Evolutionary conservation across 2,113 vertebrate genomes (phyloP).

Genomic region (Macquaria ambigua): DNA sequence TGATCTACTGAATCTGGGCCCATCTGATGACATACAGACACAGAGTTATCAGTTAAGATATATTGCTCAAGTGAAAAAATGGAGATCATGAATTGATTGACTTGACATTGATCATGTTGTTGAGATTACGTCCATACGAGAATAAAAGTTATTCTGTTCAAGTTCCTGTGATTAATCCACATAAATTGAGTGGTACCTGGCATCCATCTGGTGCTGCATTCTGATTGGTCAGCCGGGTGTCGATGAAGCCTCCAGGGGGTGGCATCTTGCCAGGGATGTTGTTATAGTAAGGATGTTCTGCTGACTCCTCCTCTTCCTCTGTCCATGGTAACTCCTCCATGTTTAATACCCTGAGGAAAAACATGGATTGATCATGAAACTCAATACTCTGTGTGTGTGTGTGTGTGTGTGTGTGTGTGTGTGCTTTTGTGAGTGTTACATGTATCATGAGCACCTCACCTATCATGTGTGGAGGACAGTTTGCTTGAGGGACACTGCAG

Average conservation of each 20-base stretch:
- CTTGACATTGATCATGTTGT: not conserved
- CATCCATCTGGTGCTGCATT: slow-evolving; percentile 79
- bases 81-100: not conserved
- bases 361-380: not conserved
- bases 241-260: slow-evolving; percentile 90
- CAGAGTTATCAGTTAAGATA: not conserved
- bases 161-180: not conserved
- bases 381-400: not conserved
- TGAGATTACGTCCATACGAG: not conserved
- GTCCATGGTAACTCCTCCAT: slow-evolving; percentile 92
- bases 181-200: slow-evolving; percentile 81
- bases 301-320: slow-evolving; percentile 89
- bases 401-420: no score
- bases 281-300: slow-evolving; percentile 95
- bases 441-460: slow-evolving; percentile 80
- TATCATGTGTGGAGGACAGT: slow-evolving; percentile 89
- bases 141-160: not conserved
- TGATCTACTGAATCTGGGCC: slow-evolving; percentile 87
- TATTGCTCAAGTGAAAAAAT: not conserved
- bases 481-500: slow-evolving; percentile 93
- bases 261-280: slow-evolving; percentile 94
- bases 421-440: not conserved
- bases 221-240: slow-evolving; percentile 87
- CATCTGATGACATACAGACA: slow-evolving; percentile 77
- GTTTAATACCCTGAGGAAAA: slow-evolving; percentile 89